A percentile compares a stretch with the other conserved stretches of the same genome.
phyloP scores from a whole-genome alignment of 2,888 invertebrate species.

The Pristionchus mayeri region DNA sequence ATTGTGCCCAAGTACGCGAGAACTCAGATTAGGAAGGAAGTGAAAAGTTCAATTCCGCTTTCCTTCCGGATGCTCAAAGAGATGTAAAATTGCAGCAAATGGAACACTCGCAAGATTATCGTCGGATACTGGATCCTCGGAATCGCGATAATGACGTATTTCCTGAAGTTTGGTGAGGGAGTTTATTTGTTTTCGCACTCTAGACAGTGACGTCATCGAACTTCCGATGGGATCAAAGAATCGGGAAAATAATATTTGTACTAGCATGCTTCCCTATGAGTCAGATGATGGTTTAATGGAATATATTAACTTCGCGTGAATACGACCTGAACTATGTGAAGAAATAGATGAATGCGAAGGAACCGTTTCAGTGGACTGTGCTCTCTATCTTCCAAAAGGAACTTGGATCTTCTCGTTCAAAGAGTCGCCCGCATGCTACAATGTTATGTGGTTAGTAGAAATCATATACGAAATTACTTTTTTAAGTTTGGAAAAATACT shows the following conservation, averaged over 20 bases:
- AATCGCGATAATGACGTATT: constrained; percentile 21
- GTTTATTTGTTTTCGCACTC: background rate
- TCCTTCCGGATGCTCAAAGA: too few species aligned
- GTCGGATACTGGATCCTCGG: constrained; percentile 15
- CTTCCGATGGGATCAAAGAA: background rate
- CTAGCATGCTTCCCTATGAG: too few species aligned
- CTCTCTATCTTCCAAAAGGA: background rate
- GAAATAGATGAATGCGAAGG: background rate
- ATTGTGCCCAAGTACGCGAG: too few species aligned
- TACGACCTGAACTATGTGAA: too few species aligned
- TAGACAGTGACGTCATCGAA: background rate
- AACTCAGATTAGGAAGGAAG: too few species aligned
- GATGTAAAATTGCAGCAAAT: background rate
- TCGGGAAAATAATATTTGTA: too few species aligned
- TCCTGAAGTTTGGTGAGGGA: constrained; percentile 24
- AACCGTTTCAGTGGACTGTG: constrained; percentile 19
- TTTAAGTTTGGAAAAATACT: background rate
- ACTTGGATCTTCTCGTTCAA: constrained; percentile 33
- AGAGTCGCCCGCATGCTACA: background rate
- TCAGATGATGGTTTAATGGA: too few species aligned
- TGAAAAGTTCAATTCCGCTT: too few species aligned
- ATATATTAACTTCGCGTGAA: too few species aligned
- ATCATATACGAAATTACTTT: background rate
- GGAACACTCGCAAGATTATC: constrained; percentile 11
- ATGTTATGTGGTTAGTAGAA: constrained; percentile 24